phyloP scores from a whole-genome alignment of 2,113 vertebrate species.

The Boulengeromyrus knoepffleri region DNA sequence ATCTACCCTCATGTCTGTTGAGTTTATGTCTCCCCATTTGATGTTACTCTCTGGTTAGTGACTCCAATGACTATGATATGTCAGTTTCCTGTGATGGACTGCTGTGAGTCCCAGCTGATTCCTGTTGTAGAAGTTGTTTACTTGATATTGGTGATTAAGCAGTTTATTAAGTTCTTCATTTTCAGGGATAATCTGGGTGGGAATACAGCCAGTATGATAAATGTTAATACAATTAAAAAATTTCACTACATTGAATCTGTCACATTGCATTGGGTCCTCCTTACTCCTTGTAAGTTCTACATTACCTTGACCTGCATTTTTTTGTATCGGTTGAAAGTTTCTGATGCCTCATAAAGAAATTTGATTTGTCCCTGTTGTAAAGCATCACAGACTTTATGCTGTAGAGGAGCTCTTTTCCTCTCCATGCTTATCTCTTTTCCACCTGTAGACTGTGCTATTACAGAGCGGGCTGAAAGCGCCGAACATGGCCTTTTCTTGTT shows the following conservation, averaged over 20 bases:
- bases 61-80: not conserved
- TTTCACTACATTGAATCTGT: not conserved
- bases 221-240: not conserved
- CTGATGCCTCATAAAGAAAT: not conserved
- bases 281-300: not conserved
- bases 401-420: not conserved
- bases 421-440: not conserved
- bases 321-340: not conserved
- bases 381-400: not conserved
- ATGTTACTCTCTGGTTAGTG: not conserved
- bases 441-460: not conserved
- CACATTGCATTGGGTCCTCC: not conserved
- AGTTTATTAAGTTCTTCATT: not conserved
- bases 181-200: not conserved
- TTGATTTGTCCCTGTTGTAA: not conserved
- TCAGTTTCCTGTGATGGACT: not conserved
- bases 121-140: not conserved
- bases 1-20: not conserved
- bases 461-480: not conserved
- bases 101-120: not conserved
- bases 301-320: not conserved
- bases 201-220: not conserved
- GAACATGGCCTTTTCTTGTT: not conserved
- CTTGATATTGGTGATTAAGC: not conserved
- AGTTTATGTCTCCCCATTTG: not conserved